Evolutionary conservation across 2,888 invertebrate genomes (phyloP), one percentile per base, ranked within the genome.

Genomic region (Cataglyphis rosenhaueri): DNA sequence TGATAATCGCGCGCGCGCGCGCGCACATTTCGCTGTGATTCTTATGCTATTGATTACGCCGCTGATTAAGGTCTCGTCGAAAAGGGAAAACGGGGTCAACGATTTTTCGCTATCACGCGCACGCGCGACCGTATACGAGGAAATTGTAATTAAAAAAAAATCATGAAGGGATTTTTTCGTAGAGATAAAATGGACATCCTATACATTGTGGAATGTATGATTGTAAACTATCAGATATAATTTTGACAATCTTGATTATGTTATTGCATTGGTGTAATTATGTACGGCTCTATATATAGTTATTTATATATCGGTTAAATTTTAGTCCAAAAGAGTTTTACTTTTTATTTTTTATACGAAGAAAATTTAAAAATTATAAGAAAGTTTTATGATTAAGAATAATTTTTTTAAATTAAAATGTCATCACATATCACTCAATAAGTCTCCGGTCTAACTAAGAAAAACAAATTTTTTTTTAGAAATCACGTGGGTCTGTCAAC

Each of bases 31-130:
- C 9, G 52, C 65, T 21, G 38, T 55, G 21, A 35, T 71, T 59
- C 15, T 79, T 57, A 70, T 44, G 29, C 44, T 71, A 62, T 73
- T 12, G 64, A 73, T 73, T n/a, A 21, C n/a, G 15, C 29, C 18
- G 29, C 1, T 35, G n/a, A 71, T 71, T 73, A 71, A 73, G 52
- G 35, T 71, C 71, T 59, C 29, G 41, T 29, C 29, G n/a, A 41
- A 52, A 52, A 71, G 78, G 41, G 32, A 12, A 75, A 71, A 35
- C 21, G 32, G 1, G 21, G 3, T 55, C 57, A 32, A 15, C 0
- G 32, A 55, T 32, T 52, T 70, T 9, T 32, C 21, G 3, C 32
- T 70, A 15, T 75, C 21, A 32, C 35, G 18, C 41, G 21, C 44
- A n/a, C n/a, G 21, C 29, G 32, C 55, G 55, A 70, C 9, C 9